Evolutionary conservation across 2,888 invertebrate genomes (phyloP).

Genomic region (Ichneumon xanthorius): DNA sequence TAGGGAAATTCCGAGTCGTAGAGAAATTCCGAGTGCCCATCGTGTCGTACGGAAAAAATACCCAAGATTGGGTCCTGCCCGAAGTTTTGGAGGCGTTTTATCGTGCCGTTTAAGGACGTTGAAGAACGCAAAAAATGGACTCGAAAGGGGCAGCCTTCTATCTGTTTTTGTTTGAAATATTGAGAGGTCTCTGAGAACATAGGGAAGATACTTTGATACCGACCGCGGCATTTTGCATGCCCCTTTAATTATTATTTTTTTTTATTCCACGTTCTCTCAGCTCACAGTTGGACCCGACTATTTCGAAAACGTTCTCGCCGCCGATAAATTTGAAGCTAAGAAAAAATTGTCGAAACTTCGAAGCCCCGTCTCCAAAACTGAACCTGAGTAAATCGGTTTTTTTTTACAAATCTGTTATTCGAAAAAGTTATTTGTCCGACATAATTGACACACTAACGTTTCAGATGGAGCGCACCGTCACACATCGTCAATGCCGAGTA

Average conservation of each 20-base stretch:
- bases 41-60: too few species aligned
- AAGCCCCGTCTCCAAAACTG: background rate
- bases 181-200: too few species aligned
- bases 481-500: background rate
- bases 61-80: too few species aligned
- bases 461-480: background rate
- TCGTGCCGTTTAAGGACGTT: too few species aligned
- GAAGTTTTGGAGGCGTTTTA: too few species aligned
- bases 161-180: too few species aligned
- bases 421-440: background rate
- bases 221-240: too few species aligned
- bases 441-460: background rate
- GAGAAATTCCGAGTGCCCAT: too few species aligned
- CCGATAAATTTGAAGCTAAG: background rate
- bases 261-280: background rate
- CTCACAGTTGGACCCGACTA: conserved; percentile 18
- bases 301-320: conserved; percentile 15
- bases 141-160: too few species aligned
- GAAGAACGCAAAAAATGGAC: too few species aligned
- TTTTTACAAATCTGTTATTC: background rate
- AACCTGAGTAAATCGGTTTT: background rate
- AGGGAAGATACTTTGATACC: too few species aligned
- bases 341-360: background rate
- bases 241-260: background rate
- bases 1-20: too few species aligned